Conservation (phyloP, 2,113 vertebrate species). For the Tragelaphus imberbis region DNA sequence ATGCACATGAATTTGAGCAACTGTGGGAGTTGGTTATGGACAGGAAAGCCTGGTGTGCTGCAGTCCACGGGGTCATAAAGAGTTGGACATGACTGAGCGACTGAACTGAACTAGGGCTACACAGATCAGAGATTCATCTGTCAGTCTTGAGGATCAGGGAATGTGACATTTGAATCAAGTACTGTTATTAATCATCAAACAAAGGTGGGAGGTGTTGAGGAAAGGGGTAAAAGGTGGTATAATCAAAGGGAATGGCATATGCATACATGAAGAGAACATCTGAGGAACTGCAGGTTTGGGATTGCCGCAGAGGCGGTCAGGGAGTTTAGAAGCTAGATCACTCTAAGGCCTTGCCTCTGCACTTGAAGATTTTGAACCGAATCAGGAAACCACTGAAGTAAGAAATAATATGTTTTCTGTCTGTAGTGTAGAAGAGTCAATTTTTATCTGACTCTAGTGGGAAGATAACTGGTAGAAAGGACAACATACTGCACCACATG, state of each 20-base stretch:
- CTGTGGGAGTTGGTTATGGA: background rate
- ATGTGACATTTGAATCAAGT: background rate
- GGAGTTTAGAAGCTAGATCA: background rate
- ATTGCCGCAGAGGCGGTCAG: background rate
- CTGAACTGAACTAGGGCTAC: background rate
- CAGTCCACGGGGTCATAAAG: background rate
- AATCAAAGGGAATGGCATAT: background rate
- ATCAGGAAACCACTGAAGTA: background rate
- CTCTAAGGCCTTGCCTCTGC: background rate
- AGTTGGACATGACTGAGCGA: accelerated
- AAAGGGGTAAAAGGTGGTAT: background rate
- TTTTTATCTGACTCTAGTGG: background rate
- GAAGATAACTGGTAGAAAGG: background rate
- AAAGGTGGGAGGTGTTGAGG: background rate
- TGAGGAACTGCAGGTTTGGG: background rate
- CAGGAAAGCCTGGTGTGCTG: background rate
- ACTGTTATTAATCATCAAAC: background rate
- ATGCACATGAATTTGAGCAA: background rate
- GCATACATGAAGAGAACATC: background rate
- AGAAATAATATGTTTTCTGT: background rate
- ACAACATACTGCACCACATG: accelerated
- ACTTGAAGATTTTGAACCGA: background rate
- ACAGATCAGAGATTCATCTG: background rate
- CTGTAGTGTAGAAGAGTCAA: background rate
- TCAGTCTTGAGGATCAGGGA: background rate